Evolutionary conservation across 1,140 invertebrate genomes (phyloP).

Genomic region (Saccostrea cuccullata): DNA sequence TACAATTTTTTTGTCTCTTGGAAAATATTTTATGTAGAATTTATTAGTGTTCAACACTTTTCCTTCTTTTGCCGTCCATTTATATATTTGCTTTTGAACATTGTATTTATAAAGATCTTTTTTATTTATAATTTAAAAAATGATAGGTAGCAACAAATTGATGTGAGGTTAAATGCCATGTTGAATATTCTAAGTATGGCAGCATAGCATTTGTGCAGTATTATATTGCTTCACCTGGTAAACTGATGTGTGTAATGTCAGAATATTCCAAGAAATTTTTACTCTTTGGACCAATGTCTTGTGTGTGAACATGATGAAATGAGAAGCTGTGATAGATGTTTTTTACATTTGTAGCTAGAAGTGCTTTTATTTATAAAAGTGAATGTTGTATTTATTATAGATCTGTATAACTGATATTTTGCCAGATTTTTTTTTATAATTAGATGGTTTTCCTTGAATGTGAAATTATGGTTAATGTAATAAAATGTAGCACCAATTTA

Average conservation of each 20-base stretch:
- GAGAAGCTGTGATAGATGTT: constrained; percentile 15
- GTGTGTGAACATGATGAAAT: not conserved
- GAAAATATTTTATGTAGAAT: constrained; percentile 4
- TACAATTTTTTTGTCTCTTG: not conserved
- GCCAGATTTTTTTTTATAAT: not conserved
- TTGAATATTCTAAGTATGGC: constrained; percentile 14
- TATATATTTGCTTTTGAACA: not conserved
- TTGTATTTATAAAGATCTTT: not conserved
- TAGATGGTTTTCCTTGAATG: constrained; percentile 9
- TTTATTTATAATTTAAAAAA: not conserved
- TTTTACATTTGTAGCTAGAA: constrained; percentile 22
- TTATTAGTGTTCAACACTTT: not conserved
- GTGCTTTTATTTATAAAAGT: not conserved
- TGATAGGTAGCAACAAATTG: constrained; percentile 25
- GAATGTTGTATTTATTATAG: constrained; percentile 10
- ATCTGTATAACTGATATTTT: constrained; percentile 21
- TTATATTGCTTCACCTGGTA: not conserved
- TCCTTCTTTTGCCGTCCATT: constrained; percentile 26
- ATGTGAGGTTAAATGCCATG: not conserved
- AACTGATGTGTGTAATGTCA: not conserved
- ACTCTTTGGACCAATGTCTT: not conserved
- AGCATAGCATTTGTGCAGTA: constrained; percentile 33
- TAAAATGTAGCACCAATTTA: constrained; percentile 18
- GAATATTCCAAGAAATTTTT: not conserved
- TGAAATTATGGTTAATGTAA: not conserved